These are phyloP conservation scores for Drosophila dunni DNA, from an alignment of 1,140 invertebrate genomes.

Conservation along the genomic window DNA sequence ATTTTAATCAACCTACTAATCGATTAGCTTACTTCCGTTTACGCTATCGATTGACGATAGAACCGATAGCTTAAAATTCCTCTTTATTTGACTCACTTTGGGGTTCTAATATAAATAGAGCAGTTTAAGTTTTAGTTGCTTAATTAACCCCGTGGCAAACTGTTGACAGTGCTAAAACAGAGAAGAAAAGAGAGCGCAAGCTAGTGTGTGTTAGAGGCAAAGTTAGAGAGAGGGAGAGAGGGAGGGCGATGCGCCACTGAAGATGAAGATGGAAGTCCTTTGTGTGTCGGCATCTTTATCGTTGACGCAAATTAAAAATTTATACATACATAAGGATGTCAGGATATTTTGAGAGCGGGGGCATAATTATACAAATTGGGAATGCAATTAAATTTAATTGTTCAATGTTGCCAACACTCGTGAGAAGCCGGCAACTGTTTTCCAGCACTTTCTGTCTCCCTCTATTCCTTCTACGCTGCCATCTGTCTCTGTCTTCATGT, in stretches of 20 bases:
- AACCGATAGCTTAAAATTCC: background rate
- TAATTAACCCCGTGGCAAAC: conserved; percentile 13
- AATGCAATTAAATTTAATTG: conserved; percentile 83
- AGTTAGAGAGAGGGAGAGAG: background rate
- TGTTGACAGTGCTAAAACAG: conserved; percentile 8
- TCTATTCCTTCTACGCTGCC: conserved; percentile 6
- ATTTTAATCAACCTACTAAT: too few species aligned
- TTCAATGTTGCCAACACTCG: conserved; percentile 70
- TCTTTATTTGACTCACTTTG: background rate
- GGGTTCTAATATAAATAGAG: background rate
- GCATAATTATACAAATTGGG: conserved; percentile 83
- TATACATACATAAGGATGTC: conserved; percentile 31
- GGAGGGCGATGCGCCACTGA: background rate
- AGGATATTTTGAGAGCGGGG: conserved; percentile 64
- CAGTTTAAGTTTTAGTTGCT: background rate
- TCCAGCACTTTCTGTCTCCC: conserved; percentile 13
- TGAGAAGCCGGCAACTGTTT: conserved; percentile 49
- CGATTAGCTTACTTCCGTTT: too few species aligned
- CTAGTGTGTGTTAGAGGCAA: background rate
- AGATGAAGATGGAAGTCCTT: conserved; percentile 29
- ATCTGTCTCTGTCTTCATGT: conserved; percentile 33
- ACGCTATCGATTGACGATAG: too few species aligned
- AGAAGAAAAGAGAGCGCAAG: background rate
- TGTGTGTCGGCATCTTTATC: conserved; percentile 53
- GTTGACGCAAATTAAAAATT: conserved; percentile 76